A percentile compares a stretch with the other conserved stretches of the same genome.
Conservation (phyloP, 2,113 vertebrate genomes). For the Amphiprion percula region DNA sequence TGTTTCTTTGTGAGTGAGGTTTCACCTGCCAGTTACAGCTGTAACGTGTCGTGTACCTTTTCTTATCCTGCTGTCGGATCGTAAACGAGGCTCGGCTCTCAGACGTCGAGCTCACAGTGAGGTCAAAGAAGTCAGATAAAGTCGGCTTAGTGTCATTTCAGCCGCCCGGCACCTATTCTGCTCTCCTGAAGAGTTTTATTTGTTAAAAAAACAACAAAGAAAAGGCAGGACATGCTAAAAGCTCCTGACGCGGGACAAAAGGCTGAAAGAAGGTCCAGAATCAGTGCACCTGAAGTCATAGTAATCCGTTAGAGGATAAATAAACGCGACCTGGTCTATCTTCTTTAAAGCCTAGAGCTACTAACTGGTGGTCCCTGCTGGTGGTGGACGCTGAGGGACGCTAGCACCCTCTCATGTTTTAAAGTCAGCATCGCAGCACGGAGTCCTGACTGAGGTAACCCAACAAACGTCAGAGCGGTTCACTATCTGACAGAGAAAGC, state of each 20-base stretch:
- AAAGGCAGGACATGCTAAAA: constrained; percentile 3
- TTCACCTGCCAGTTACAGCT: constrained; percentile 67
- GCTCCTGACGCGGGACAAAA: constrained; percentile 12
- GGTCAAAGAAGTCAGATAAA: constrained; percentile 57
- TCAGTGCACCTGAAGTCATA: constrained; percentile 64
- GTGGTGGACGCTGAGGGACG: constrained; percentile 60
- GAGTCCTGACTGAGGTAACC: constrained; percentile 77
- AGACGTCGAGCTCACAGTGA: constrained; percentile 30
- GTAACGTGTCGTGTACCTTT: constrained; percentile 63
- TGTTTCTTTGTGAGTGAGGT: constrained; percentile 57
- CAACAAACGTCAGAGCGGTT: constrained; percentile 54
- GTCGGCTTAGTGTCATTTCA: constrained; percentile 43
- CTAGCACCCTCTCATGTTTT: constrained; percentile 75
- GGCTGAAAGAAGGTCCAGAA: constrained; percentile 49
- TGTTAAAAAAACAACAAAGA: constrained; percentile 44
- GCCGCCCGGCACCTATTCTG: constrained; percentile 20
- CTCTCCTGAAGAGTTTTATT: constrained; percentile 30
- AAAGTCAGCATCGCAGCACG: constrained; percentile 64
- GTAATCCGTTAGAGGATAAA: constrained; percentile 56
- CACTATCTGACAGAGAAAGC: constrained; percentile 32
- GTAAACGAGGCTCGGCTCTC: constrained; percentile 62
- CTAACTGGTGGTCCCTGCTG: constrained; percentile 60
- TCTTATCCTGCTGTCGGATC: constrained; percentile 38
- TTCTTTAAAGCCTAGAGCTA: constrained; percentile 59
- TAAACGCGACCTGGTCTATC: constrained; percentile 57